Base-by-base conservation (phyloP, 2,888 invertebrate species). In the Agrochola macilenta region DNA sequence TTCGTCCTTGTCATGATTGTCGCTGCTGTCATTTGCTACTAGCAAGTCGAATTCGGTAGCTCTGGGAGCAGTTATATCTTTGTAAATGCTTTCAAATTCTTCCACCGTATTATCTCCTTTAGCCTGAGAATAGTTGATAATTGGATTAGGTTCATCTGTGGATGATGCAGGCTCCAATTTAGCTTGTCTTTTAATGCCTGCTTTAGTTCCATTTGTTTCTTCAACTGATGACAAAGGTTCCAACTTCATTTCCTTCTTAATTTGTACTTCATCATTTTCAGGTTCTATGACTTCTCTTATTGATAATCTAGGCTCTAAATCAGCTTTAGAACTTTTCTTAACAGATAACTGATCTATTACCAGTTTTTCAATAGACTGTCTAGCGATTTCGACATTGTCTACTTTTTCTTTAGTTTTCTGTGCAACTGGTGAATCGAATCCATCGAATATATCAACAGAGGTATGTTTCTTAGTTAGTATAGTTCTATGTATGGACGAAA, bases 1-100 rank as follows among this genome's bases (percentile, higher is more conserved):
- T 57, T 90, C 86, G 26, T 88, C 75, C 26, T 86, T 83, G n/a
- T 76, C 79, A 61, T 84, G 49, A 64, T 69, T 71, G 17, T 78
- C 69, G 14, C 23, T 57, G 69, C 74, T 66, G 76, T 89, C 70
- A 78, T 79, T 78, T 17, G 77, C 61, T 69, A 71, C 79, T 3
- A 96, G 87, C 61, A 94, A 73, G 9, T 96, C 96, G 49, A 96
- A 96, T 84, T 96, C 94, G 0, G 96, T 95, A 35, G 92, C 92
- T 79, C 94, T 93, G 2, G 94, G 91, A n/a, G 86, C 85, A 43
- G 94, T 90, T 63, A 96, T 83, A 69, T 96, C 90, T 87, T 95
- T 95, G 82, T 92, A 96, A 54, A 96, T 93, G 39, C 94, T 94
- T 82, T 96, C 96, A 74, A 96, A 96, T 74, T 93, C 93, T 52